Percentiles rank a stretch among this genome's conserved stretches.
phyloP scores from a whole-genome alignment of 2,888 invertebrate genomes.

The Drosophila peninsularis region DNA sequence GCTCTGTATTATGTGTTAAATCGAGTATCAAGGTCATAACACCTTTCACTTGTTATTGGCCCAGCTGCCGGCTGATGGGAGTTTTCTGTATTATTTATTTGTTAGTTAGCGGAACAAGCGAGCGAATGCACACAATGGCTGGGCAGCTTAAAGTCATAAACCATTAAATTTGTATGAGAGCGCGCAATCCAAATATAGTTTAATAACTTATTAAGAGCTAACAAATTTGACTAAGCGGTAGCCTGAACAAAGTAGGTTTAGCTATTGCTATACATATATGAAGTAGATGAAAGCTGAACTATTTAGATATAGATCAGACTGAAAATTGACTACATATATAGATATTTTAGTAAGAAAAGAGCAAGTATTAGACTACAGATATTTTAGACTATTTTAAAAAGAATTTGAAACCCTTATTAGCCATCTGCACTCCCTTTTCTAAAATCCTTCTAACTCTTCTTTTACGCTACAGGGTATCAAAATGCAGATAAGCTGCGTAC shows the following conservation, averaged over 20 bases:
- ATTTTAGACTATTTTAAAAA: too few species aligned
- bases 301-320: background rate
- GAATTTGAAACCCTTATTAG: too few species aligned
- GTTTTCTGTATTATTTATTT: constrained; percentile 33
- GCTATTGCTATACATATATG: background rate
- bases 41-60: constrained; percentile 56
- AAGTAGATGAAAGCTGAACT: background rate
- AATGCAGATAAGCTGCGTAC: constrained; percentile 62
- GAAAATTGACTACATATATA: too few species aligned
- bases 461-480: constrained; percentile 22
- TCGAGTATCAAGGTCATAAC: constrained; percentile 65
- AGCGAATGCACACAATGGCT: constrained; percentile 22
- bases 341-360: too few species aligned
- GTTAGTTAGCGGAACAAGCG: constrained; percentile 32
- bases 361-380: too few species aligned
- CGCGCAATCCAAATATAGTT: constrained; percentile 41
- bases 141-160: constrained; percentile 22
- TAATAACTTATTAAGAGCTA: constrained; percentile 32
- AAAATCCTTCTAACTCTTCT: background rate
- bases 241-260: background rate
- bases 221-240: background rate
- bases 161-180: constrained; percentile 13
- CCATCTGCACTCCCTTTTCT: background rate
- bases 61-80: constrained; percentile 37
- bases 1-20: constrained; percentile 76